Base-by-base conservation (phyloP, 1,140 invertebrate species). In the Listronotus oregonensis region DNA sequence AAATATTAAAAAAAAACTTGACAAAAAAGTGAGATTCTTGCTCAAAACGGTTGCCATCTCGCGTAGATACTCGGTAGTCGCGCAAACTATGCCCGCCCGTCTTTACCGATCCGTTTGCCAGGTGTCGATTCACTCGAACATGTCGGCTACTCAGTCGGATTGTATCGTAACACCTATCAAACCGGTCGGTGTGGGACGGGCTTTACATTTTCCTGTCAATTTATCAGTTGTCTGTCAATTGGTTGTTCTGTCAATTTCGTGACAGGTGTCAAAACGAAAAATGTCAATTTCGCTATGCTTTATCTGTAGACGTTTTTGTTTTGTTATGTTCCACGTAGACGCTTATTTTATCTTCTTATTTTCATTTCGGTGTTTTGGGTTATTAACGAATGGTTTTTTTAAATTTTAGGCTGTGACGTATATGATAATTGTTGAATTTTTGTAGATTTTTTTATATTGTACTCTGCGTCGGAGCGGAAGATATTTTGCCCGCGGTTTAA, bases 391-490 rank as follows among this genome's bases (percentile, higher is more conserved):
- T 27, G 34, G 21, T 62, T 43, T 62, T 63, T 70, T 73, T 66
- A 42, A 69, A 64, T 70, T 74, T 73, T 75, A 71, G 73, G 73
- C 73, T 75, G 73, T 75, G 73, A 75, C 69, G 59, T 67, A 68
- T 50, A 63, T 73, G 50, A 56, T 60, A 68, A 68, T 70, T 71
- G 69, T 74, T 70, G 62, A 71, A 70, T 65, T 73, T 71, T 61
- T 66, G 65, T 70, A 69, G 67, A 69, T 67, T 66, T 70, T n/a
- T 70, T 67, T 69, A 67, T 67, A 64, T 55, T 15, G 31, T 21
- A 34, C 34, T n/a, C 39, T 37, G 11, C 21, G 17, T 43, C 9
- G 52, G 12, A 43, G 43, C 50, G 46, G 32, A 8, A 12, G 14
- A 42, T 61, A 18, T 56, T 64, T 49, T 39, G 46, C 40, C 15